Base-by-base conservation (phyloP, 2,797 vertebrate species). In the Lutjanus argentimaculatus region DNA sequence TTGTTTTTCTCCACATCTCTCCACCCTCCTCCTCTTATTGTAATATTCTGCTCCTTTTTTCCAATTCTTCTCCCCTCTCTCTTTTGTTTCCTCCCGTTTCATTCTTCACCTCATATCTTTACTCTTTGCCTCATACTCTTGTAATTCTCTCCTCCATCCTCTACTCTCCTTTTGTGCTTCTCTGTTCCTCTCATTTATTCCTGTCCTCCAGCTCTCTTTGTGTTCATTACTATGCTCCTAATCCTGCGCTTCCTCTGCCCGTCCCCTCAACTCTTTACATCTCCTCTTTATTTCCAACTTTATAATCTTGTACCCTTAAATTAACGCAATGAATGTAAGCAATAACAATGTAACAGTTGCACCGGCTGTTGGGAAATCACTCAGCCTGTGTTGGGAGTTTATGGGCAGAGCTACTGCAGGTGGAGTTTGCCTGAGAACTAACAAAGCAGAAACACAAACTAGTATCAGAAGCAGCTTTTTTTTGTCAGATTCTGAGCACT, bases 131-230 rank as follows among this genome's bases (percentile, higher is more conserved):
- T 82, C 75, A 74, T 66, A 9, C 64, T 76, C 66, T 61, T 82
- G 68, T 75, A 77, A 84, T 79, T 82, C 66, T 79, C 66, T 76
- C 62, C 30, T 52, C 73, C 49, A 25, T 70, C 51, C 67, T 73
- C 67, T 19, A 55, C 70, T 71, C 77, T 75, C 53, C 69, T 72
- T 84, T 88, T 88, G 84, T 89, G 74, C 70, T 71, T 68, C 67
- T 84, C 55, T 45, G 49, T 66, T 85, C 63, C 42, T 85, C 89
- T 90, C 87, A 85, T 91, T 90, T 91, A 90, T 91, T 91, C 58
- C 57, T 89, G 78, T 89, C 89, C 84, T 85, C 71, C 72, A 90
- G 84, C 87, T 85, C 67, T 82, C 83, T 84, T 84, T 91, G 76
- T 86, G 80, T 88, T 89, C 80, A 87, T 85, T 83, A 77, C 88